Evolutionary conservation across 2,797 vertebrate species (phyloP), one percentile per base, ranked within the genome.

Genomic region (Tadarida brasiliensis): DNA sequence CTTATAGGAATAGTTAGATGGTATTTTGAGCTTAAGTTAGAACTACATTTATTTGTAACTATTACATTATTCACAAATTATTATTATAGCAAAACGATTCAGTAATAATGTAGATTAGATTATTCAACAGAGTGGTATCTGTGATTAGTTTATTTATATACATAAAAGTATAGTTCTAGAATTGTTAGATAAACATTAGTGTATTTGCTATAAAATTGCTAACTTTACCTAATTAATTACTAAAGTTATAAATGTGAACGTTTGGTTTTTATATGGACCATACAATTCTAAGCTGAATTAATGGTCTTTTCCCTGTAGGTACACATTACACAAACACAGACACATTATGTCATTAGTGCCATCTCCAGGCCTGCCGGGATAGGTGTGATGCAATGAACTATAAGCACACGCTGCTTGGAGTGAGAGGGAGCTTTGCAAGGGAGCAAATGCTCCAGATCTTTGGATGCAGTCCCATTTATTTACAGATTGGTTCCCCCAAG

Each of bases 21-120:
- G 17, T 24, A 63, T 87, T 82, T 91, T 39, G 93, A 67, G 49
- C 96, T 80, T 96, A n/a, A 96, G 10, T 95, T 51, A 77, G 92
- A 96, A 94, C 0, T 0, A 93, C 73, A 97, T 97, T 97, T 92
- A 87, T 78, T 92, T 97, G 11, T 39, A 2, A 35, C 0, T 94
- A 94, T 96, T 96, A 95, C 74, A 96, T 96, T 97, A 96, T 49
- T 35, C 49, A 59, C 71, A 97, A 96, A 44, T 97, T 83, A 96
- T 95, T 94, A 98, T 96, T 97, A 97, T 92, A 98, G 94, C 61
- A 97, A 97, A 97, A 96, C 94, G 54, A 96, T 91, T 97, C 81
- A 87, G 30, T 63, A 97, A 83, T 47, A 89, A 96, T 94, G 86
- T 90, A 98, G 82, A 98, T 97, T 98, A 97, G 88, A 97, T 91